A percentile compares a stretch with the other conserved stretches of the same genome.
phyloP scores from a whole-genome alignment of 2,113 vertebrate genomes.

The Ivindomyrus marchei region DNA sequence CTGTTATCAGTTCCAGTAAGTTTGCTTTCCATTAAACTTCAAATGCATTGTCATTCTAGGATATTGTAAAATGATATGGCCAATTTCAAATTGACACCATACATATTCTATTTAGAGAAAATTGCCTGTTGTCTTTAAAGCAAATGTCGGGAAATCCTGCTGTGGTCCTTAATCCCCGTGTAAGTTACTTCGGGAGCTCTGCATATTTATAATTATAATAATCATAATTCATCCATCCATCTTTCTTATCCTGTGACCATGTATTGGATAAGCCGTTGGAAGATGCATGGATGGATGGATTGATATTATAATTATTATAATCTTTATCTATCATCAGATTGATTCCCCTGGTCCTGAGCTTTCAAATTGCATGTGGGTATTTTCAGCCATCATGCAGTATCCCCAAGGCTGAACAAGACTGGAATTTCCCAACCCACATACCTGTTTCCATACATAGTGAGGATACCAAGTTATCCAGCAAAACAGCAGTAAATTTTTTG shows the following conservation, averaged over 20 bases:
- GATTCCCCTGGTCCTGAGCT: not conserved
- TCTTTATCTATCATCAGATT: not conserved
- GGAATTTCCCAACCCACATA: not conserved
- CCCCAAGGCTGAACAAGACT: not conserved
- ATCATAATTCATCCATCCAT: not conserved
- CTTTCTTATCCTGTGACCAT: not conserved
- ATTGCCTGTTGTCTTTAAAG: not conserved
- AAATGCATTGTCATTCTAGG: not conserved
- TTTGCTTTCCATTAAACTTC: not conserved
- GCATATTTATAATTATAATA: not conserved
- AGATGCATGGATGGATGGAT: not conserved
- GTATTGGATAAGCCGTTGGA: not conserved
- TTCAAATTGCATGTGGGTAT: not conserved
- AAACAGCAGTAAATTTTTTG: not conserved
- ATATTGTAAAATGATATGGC: not conserved
- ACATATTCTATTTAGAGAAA: not conserved
- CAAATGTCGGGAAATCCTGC: not conserved
- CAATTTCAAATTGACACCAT: not conserved
- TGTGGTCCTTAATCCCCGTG: not conserved
- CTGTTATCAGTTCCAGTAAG: constrained; percentile 5
- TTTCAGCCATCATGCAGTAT: not conserved
- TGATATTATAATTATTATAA: not conserved
- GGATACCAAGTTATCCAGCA: not conserved
- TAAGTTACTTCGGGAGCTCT: not conserved
- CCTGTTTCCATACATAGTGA: not conserved